phyloP scores from a whole-genome alignment of 2,113 vertebrate species.

The Chloroceryle aenea region DNA sequence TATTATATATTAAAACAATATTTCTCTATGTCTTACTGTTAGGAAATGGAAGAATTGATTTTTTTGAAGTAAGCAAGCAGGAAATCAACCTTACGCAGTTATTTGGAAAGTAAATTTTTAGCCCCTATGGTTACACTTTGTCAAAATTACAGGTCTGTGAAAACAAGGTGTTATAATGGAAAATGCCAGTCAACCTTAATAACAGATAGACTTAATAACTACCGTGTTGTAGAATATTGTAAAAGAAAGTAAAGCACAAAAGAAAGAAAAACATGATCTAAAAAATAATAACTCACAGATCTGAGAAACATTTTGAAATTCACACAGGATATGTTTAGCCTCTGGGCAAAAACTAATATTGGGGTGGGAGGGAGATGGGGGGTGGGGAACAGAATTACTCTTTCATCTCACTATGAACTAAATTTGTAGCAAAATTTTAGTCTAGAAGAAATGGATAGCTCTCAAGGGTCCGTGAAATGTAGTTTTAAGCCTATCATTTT shows the following conservation, averaged over 20 bases:
- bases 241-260: background rate
- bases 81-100: background rate
- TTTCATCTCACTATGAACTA: conserved; percentile 13
- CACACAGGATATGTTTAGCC: background rate
- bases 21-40: background rate
- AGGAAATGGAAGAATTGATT: conserved; percentile 15
- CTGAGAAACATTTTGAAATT: conserved; percentile 23
- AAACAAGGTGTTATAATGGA: conserved; percentile 26
- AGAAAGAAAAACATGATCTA: background rate
- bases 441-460: background rate
- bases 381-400: background rate
- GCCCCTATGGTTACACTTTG: background rate
- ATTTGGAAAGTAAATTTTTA: background rate
- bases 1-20: background rate
- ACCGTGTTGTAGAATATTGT: background rate
- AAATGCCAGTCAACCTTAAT: conserved; percentile 33
- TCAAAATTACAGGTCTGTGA: conserved; percentile 16
- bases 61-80: background rate
- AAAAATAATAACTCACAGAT: background rate
- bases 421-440: background rate
- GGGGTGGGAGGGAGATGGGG: too few relatives aligned
- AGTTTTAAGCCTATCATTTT: background rate
- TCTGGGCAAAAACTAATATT: background rate
- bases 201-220: background rate
- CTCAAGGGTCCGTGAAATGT: background rate